phyloP scores from a whole-genome alignment of 2,888 invertebrate genomes.

The Ennomos quercinarius region DNA sequence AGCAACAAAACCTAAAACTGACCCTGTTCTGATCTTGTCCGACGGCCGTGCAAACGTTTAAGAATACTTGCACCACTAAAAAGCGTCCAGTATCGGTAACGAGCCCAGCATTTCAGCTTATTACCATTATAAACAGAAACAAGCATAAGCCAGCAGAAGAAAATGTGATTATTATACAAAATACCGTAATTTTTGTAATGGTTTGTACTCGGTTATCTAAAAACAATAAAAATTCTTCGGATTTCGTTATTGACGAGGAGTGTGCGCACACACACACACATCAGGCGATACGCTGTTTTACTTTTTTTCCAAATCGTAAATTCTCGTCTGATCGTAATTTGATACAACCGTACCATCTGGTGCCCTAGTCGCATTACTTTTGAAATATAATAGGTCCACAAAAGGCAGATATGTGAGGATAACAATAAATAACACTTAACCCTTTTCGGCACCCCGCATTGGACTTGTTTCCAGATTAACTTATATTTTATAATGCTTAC shows the following conservation, averaged over 20 bases:
- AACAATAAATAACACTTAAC: conserved; percentile 63
- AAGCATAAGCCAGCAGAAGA: conserved; percentile 31
- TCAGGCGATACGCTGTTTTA: conserved; percentile 4
- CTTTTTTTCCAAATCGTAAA: conserved; percentile 27
- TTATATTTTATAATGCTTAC: conserved; percentile 28
- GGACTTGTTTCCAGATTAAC: conserved; percentile 45
- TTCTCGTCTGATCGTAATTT: conserved; percentile 58
- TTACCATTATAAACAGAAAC: conserved; percentile 45
- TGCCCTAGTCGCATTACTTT: conserved; percentile 60
- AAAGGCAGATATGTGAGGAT: conserved; percentile 54
- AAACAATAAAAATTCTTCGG: conserved; percentile 25
- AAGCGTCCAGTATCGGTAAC: conserved; percentile 50
- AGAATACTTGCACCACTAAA: conserved; percentile 53
- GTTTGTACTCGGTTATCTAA: conserved; percentile 19
- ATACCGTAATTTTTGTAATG: conserved; percentile 38
- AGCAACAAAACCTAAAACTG: conserved; percentile 74
- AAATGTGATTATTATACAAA: conserved; percentile 30
- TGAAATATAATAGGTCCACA: conserved; percentile 61
- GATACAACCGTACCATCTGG: conserved; percentile 67
- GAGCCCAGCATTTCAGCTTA: conserved; percentile 46
- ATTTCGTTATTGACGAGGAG: conserved; percentile 11
- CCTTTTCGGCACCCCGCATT: conserved; percentile 57
- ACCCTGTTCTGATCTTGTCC: conserved; percentile 50
- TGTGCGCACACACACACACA: conserved; percentile 7
- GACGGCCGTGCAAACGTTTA: conserved; percentile 50